Evolutionary conservation across 2,113 vertebrate genomes (phyloP), one percentile per base, ranked within the genome.

Genomic region (Ophthalmolycus amberensis): DNA sequence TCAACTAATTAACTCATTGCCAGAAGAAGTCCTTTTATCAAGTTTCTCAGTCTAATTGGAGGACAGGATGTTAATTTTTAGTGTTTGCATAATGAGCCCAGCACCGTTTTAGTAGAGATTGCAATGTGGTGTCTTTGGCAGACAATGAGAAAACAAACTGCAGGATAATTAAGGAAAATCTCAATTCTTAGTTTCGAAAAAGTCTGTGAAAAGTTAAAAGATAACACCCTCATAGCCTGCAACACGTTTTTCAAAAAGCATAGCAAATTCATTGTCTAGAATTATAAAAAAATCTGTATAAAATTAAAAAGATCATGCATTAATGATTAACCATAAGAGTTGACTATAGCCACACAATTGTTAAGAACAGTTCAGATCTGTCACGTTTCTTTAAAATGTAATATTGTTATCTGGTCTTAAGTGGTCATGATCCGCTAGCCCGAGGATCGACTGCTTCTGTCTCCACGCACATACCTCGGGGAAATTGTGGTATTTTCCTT

Each of bases 1-100:
- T 90, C 81, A 88, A 89, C 85, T 91, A 93, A 94, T 94, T 94
- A 94, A 92, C 86, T 80, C 77, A 86, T 89, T 87, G 88, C 89
- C 92, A 92, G 84, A 86, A 90, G 87, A 91, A 89, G 90, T 92
- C 79, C 75, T 75, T 90, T 92, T 86, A 87, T 92, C 86, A 89
- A 88, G 90, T 89, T 72, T 77, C 74, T 89, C 82, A 50, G 64
- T 89, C 69, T 91, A 92, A 92, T 91, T 92, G 83, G 85, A 81
- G 84, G 79, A 88, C 71, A 85, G 80, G 83, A 82, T 88, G 74
- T 89, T 91, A 62, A 89, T 86, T 88, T 90, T 81, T 67, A 58
- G 59, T 42, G 54, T 71, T 56, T 82, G 81, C 74, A 73, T 80
- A 81, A 72, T 34, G 16, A 85, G 75, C 48, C 25, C 7, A 10